Base-by-base conservation (phyloP, 2,113 vertebrate genomes). In the Perccottus glenii region DNA sequence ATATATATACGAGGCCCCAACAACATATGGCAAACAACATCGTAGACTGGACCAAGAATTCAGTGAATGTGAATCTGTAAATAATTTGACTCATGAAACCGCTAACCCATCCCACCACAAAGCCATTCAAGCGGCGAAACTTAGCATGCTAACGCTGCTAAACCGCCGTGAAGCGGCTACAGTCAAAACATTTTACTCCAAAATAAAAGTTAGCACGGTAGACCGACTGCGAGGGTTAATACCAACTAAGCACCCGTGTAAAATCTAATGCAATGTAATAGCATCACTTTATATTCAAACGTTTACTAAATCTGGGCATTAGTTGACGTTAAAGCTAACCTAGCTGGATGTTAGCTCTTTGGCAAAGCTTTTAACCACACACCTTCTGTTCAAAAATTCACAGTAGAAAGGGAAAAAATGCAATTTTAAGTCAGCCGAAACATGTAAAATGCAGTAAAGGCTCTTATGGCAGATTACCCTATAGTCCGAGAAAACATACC, bases 321-420 rank as follows among this genome's bases (percentile, higher is more conserved):
- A 63, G 1, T 2, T 9, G 70, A 58, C 4, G 75, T 6, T 33
- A 27, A 78, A 73, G 82, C 86, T 84, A 85, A 78, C 50, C 61
- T 87, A 85, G 84, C 85, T 72, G 77, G 56, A 70, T 81, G 71
- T 86, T 87, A 87, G 87, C 82, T 55, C 36, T 46, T 75, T 65
- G 63, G 70, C 73, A 36, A 70, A 62, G 72, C 67, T 72, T 78
- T 65, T 60, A 73, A 66, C 61, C 73, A 65, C 77, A 72, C 8
- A 67, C 51, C 36, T 59, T 63, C 73, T 70, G 43, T 4, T 72
- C 83, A 58, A 33, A 75, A 75, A 76, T 63, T 43, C 63, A 19
- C 73, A 50, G 15, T 68, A 73, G 12, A 47, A 77, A 83, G 64
- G n/a, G 61, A 6, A 77, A 80, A 77, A 49, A 50, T 10, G 33